Base-by-base conservation (phyloP, 2,797 vertebrate species). In the Anableps anableps region DNA sequence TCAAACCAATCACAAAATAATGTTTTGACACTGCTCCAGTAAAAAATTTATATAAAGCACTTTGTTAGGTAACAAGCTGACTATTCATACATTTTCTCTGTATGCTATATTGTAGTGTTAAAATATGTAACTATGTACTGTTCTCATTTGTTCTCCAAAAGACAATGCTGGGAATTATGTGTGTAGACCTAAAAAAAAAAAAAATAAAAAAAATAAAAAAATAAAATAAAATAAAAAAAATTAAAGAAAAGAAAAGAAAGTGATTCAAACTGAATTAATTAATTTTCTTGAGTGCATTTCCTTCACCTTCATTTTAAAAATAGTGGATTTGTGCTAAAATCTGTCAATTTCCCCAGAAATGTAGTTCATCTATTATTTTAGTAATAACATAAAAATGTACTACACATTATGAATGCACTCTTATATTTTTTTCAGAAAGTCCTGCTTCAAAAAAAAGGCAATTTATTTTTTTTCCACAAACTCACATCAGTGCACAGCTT, bases 181-280 rank as follows among this genome's bases (percentile, higher is more conserved):
- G 77, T 48, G 47, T 4, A 58, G 79, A 83, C 47, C 31, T 23
- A 26, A 55, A 76, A 55, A 85, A 91, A 78, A 34, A 3, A 50
- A 50, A 7, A 5, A 43, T 1, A 47, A 13, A 13, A 2, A 23
- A 23, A 8, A 23, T n/a, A 34, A 3, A 50, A 50, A 7, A 5
- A 43, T 1, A 47, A 13, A 13, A 2, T 23, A 26, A 55, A 76
- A 55, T 84, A 91, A 78, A 34, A 3, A 50, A 50, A 7, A 5
- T 7, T 1, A 47, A 13, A 13, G 1, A 23, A 23, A 8, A 23
- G n/a, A n/a, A n/a, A n/a, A n/a, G n/a, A 58, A 13, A 68, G 5
- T 38, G 74, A 83, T 82, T 89, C 72, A 75, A 84, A 79, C 79
- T 80, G 41, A 76, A 78, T 55, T 90, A 88, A 92, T 92, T 78